These are phyloP conservation scores for Prionailurus bengalensis DNA, from an alignment of 2,113 vertebrate species.

Conservation along the genomic window DNA sequence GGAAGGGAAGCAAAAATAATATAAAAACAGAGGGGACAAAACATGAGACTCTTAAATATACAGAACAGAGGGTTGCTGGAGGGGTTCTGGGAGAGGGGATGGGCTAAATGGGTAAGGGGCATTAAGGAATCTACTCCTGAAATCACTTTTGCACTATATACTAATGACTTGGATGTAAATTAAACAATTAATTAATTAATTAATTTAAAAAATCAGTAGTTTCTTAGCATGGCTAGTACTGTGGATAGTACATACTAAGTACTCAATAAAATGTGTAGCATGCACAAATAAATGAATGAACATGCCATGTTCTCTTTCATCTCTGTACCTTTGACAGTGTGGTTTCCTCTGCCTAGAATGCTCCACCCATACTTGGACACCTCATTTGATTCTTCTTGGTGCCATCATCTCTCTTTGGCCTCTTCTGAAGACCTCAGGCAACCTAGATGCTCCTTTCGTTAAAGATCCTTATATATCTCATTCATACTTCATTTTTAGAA, in stretches of 20 bases:
- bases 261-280: not conserved
- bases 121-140: too few relatives aligned
- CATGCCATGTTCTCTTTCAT: not conserved
- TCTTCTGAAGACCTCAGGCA: not conserved
- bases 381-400: not conserved
- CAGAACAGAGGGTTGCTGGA: too few relatives aligned
- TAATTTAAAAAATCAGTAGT: too few relatives aligned
- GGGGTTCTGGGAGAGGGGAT: too few relatives aligned
- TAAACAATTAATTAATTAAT: too few relatives aligned
- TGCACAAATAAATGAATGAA: not conserved
- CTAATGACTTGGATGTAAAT: too few relatives aligned
- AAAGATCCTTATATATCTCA: not conserved
- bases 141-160: too few relatives aligned
- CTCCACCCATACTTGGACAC: too few relatives aligned
- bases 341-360: not conserved
- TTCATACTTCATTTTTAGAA: not conserved
- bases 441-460: not conserved
- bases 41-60: too few relatives aligned
- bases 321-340: not conserved
- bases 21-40: too few relatives aligned
- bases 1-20: too few relatives aligned
- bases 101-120: too few relatives aligned
- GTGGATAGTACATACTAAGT: not conserved
- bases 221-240: not conserved
- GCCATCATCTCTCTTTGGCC: not conserved